These are phyloP conservation scores for Echiichthys vipera DNA, from an alignment of 2,797 vertebrate genomes.

Conservation along the genomic window DNA sequence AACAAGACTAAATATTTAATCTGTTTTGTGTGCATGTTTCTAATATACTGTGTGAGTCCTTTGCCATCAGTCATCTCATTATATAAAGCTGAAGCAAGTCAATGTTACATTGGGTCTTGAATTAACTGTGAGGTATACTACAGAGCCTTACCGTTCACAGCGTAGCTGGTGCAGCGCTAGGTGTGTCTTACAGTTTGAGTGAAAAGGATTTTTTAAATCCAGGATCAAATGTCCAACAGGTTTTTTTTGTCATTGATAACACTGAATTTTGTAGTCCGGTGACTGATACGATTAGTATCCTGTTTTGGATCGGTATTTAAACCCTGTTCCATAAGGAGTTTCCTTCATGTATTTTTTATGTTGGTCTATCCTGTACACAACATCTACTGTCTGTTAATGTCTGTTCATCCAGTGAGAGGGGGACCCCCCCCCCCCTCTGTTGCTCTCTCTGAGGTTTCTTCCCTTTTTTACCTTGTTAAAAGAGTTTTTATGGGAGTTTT, in stretches of 20 bases:
- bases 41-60: slow-evolving; percentile 11
- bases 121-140: slow-evolving; percentile 14
- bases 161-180: not conserved
- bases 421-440: not conserved
- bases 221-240: too few species aligned
- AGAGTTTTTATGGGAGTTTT: too few species aligned
- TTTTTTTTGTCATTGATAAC: not conserved
- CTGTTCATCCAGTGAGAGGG: not conserved
- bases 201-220: too few species aligned
- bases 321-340: not conserved
- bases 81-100: not conserved
- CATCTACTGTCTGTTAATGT: not conserved
- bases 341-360: not conserved
- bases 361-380: not conserved
- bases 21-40: slow-evolving; percentile 6
- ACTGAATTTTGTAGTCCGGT: not conserved
- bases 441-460: not conserved
- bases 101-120: slow-evolving; percentile 9
- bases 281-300: not conserved
- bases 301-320: not conserved
- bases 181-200: not conserved
- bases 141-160: not conserved
- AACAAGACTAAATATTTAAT: slow-evolving; percentile 47
- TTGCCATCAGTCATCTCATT: slow-evolving; percentile 4
- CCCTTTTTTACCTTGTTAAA: too few species aligned